A percentile compares a stretch with the other conserved stretches of the same genome.
These are phyloP conservation scores for Astropecten irregularis DNA, from an alignment of 53 echinoderm and acorn worm genomes.

Conservation along the genomic window DNA sequence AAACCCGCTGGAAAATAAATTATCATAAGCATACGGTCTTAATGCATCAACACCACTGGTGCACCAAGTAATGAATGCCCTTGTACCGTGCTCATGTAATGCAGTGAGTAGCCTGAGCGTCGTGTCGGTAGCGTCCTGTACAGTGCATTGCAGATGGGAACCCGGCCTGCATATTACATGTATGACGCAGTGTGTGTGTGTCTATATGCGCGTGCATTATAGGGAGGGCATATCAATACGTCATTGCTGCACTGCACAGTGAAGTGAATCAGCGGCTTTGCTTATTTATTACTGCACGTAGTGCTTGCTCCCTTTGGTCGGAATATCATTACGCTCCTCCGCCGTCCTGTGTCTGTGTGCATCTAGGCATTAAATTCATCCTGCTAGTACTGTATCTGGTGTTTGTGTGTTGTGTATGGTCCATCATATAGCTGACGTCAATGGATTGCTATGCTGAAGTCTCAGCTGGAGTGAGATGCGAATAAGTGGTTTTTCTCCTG, in stretches of 20 bases:
- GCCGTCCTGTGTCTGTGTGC: neutral
- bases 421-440: neutral
- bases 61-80: no score
- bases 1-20: no score
- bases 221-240: neutral
- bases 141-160: no score
- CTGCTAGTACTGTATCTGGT: slow-evolving; percentile 7
- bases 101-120: no score
- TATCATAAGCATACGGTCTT: no score
- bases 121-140: no score
- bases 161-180: no score
- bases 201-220: neutral
- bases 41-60: no score
- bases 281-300: neutral
- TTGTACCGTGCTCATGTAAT: no score
- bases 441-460: neutral
- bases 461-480: neutral
- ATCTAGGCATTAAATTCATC: neutral
- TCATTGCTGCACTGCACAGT: slow-evolving; percentile 1
- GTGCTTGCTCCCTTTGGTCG: neutral
- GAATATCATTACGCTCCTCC: neutral
- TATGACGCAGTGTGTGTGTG: slow-evolving; percentile 25
- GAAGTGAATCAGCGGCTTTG: neutral
- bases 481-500: neutral
- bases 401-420: neutral